Evolutionary conservation across 2,888 invertebrate species (phyloP), one percentile per base, ranked within the genome.

Genomic region (Himalopsyche tibetana): DNA sequence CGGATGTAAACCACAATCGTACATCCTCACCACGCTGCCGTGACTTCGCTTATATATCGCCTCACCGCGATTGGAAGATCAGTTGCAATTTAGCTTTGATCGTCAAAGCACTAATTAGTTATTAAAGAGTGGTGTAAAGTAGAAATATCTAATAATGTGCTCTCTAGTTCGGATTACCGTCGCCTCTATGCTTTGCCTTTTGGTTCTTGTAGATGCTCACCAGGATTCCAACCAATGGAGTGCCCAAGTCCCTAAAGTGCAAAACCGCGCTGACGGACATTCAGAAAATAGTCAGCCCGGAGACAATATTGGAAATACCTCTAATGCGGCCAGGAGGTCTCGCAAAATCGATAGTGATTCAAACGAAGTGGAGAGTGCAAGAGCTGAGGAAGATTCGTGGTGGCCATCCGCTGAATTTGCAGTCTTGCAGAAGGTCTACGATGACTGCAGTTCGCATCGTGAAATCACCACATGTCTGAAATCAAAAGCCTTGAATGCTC

Each of bases 401-500:
- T 93, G 93, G 93, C 92, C 93, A 83, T 93, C 94, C n/a, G 93
- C 94, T 4, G 95, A 95, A 89, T 92, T 94, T 89, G 91, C 92
- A 87, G 92, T 95, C 88, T 91, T 94, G 89, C 94, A 94, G 89
- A 94, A 94, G 90, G 93, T 95, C 89, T 95, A 94, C 90, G 94
- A 94, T 89, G 94, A 94, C 90, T 95, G 95, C 91, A 94, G 94
- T 91, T 91, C 92, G 87, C 94, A 94, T 89, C 93, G 93, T 90
- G 94, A 95, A 89, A 92, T 95, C 90, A 92, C 94, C 85, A 92
- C 92, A 89, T 95, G 95, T 90, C 92, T 95, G 84, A 95, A 95
- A 90, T 93, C 94, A 89, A 95, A 95, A 89, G 95, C 95, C 69
- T 91, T 95, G 84, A 91, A 92, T 86, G 95, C 94, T 15, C 91